These are phyloP conservation scores for Cheilosia scutellata DNA, from an alignment of 2,888 invertebrate genomes.

Conservation along the genomic window DNA sequence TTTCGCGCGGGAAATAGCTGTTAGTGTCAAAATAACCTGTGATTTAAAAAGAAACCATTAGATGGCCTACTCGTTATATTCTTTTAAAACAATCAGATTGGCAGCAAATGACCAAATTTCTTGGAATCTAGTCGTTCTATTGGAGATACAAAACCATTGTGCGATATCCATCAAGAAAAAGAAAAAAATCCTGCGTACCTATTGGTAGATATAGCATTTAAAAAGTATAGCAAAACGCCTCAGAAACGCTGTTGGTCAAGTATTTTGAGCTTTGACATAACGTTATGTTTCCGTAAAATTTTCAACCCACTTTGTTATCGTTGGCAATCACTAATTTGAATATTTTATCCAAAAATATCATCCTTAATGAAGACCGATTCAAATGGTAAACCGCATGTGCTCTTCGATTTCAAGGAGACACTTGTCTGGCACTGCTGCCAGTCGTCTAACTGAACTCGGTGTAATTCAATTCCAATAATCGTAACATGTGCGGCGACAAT, in stretches of 20 bases:
- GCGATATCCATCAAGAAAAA: no score
- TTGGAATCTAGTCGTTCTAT: no score
- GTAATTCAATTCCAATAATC: conserved; percentile 66
- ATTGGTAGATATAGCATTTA: no score
- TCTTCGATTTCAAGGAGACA: conserved; percentile 27
- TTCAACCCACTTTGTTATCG: conserved; percentile 26
- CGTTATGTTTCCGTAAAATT: background rate
- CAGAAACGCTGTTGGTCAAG: conserved; percentile 11
- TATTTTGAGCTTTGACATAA: conserved; percentile 10
- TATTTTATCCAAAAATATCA: conserved; percentile 13
- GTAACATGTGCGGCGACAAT: conserved; percentile 62
- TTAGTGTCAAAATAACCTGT: no score
- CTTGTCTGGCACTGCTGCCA: background rate
- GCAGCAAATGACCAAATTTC: no score
- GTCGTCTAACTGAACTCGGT: conserved; percentile 13
- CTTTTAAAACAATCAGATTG: no score
- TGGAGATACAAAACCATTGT: no score
- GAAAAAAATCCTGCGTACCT: no score
- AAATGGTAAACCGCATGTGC: conserved; percentile 56
- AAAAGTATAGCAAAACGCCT: no score
- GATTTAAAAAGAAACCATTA: no score
- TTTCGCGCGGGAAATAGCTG: no score
- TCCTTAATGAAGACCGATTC: conserved; percentile 55
- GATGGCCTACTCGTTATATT: no score
- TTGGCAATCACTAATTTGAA: conserved; percentile 48